Conservation (phyloP, 2,113 vertebrate genomes). For the Ptychochromis oligacanthus region DNA sequence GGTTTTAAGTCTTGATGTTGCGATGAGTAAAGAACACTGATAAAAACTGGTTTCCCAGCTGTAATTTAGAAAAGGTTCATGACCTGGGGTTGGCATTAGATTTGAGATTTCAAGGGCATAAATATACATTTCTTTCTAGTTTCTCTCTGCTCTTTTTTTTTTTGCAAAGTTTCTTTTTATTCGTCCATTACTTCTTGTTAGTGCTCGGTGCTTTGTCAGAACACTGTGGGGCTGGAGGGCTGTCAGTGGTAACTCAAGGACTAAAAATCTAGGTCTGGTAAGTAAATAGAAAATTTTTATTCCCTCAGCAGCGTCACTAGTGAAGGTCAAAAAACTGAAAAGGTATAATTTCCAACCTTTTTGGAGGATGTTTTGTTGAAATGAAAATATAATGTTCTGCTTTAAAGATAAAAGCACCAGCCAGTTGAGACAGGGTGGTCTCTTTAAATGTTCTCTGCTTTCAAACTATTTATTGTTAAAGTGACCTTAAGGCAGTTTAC, state of each 20-base stretch:
- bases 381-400: not conserved
- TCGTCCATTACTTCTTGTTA: not conserved
- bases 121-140: not conserved
- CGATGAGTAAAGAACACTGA: not conserved
- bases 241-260: not conserved
- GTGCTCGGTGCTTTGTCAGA: not conserved
- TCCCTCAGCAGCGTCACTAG: not conserved
- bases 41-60: not conserved
- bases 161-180: not conserved
- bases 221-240: not conserved
- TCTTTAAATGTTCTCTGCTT: not conserved
- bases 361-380: not conserved
- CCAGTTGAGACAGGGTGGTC: not conserved
- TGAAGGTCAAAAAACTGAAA: constrained; percentile 6
- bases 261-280: not conserved
- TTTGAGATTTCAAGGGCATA: not conserved
- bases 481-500: not conserved
- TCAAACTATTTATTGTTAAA: not conserved
- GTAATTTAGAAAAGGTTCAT: not conserved
- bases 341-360: not conserved
- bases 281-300: constrained; percentile 8
- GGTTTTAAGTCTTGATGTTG: constrained; percentile 12
- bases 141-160: not conserved
- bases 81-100: not conserved
- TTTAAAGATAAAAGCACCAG: not conserved